phyloP scores from a whole-genome alignment of 1,140 invertebrate genomes.

The Teleogryllus occipitalis region DNA sequence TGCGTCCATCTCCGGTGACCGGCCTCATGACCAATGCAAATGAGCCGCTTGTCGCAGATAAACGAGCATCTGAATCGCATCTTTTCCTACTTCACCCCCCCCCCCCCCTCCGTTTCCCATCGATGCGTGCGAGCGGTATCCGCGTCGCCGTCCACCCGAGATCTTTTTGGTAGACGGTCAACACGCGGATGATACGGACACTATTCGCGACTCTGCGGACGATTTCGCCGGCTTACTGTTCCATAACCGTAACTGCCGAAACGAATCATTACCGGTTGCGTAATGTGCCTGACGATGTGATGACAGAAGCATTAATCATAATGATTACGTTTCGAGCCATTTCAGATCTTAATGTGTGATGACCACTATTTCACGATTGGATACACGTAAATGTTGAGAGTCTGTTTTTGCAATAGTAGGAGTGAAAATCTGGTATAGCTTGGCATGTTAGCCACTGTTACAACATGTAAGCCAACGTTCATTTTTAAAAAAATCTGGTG shows the following conservation, averaged over 20 bases:
- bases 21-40: not conserved
- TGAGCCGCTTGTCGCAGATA: not conserved
- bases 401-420: not conserved
- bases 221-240: too few species aligned
- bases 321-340: not conserved
- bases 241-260: too few species aligned
- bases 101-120: not conserved
- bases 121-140: not conserved
- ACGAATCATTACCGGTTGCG: too few species aligned
- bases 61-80: not conserved
- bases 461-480: too few species aligned
- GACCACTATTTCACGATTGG: too few species aligned
- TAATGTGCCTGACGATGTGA: too few species aligned
- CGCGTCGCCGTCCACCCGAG: too few species aligned
- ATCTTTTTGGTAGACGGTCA: not conserved
- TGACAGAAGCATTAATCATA: not conserved
- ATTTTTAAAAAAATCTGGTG: too few species aligned
- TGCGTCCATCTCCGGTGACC: not conserved
- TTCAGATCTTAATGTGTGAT: not conserved
- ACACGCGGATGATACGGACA: not conserved
- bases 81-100: not conserved
- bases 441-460: too few species aligned
- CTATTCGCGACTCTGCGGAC: too few species aligned
- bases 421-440: too few species aligned
- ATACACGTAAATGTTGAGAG: not conserved